A percentile compares a stretch with the other conserved stretches of the same genome.
phyloP scores from a whole-genome alignment of 2,113 vertebrate genomes.

The Suncus etruscus region DNA sequence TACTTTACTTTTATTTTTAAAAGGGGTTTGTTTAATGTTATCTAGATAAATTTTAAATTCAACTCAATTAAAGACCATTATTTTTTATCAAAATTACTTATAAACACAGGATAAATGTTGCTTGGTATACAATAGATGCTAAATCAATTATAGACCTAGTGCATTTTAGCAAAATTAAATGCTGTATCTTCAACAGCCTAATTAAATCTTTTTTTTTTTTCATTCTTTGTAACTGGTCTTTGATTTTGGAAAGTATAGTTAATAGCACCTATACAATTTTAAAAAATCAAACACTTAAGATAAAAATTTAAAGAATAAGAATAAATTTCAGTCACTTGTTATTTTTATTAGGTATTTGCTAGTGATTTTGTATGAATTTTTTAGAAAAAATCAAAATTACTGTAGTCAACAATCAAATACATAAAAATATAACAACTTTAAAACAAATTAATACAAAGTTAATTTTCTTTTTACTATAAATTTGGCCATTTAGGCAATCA shows the following conservation, averaged over 20 bases:
- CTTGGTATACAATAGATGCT: not conserved
- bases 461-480: not conserved
- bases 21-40: not conserved
- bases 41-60: not conserved
- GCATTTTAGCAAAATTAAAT: not conserved
- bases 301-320: not conserved
- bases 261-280: not conserved
- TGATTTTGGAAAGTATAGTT: not conserved
- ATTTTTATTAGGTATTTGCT: not conserved
- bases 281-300: not conserved
- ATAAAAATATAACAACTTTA: not conserved
- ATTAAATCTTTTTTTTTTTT: conserved; percentile 31
- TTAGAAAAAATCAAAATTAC: not conserved
- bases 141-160: not conserved
- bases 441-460: not conserved
- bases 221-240: not conserved
- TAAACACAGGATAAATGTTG: not conserved
- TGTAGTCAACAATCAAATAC: not conserved
- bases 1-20: not conserved
- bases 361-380: not conserved
- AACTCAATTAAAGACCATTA: conserved; percentile 3
- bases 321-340: conserved; percentile 32
- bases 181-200: not conserved
- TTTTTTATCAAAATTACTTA: not conserved
- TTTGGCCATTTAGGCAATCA: not conserved